Evolutionary conservation across 2,888 invertebrate species (phyloP).

Genomic region (Sminthurinus aureus): DNA sequence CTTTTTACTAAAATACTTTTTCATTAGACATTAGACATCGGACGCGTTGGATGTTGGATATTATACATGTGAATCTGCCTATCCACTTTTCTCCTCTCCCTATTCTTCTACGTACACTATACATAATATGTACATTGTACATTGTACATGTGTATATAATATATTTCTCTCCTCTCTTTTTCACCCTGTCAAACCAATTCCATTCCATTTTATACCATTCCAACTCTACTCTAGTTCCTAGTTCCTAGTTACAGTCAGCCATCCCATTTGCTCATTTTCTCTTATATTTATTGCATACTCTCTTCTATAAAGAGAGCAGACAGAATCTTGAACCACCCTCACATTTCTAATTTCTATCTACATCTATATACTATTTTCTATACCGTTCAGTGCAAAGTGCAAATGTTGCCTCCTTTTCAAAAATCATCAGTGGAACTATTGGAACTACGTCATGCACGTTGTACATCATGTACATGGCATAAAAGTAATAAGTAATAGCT

Average conservation of each 20-base stretch:
- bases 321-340: background rate
- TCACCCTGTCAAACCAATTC: background rate
- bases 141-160: constrained; percentile 11
- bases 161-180: background rate
- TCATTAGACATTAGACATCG: background rate
- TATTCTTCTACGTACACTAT: too few relatives aligned
- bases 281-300: constrained; percentile 6
- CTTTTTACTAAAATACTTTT: constrained; percentile 31
- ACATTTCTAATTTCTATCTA: too few relatives aligned
- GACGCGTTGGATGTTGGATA: too few relatives aligned
- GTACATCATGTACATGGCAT: too few relatives aligned
- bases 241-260: background rate
- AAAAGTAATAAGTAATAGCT: too few relatives aligned
- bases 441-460: too few relatives aligned
- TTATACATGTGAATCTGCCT: constrained; percentile 18
- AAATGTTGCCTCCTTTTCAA: too few relatives aligned
- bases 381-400: too few relatives aligned
- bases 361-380: too few relatives aligned
- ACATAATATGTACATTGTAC: too few relatives aligned
- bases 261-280: background rate
- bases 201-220: background rate
- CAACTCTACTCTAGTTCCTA: background rate
- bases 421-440: too few relatives aligned
- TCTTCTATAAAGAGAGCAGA: background rate
- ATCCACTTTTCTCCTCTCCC: background rate